phyloP scores from a whole-genome alignment of 2,888 invertebrate species.

The Agrotis puta region DNA sequence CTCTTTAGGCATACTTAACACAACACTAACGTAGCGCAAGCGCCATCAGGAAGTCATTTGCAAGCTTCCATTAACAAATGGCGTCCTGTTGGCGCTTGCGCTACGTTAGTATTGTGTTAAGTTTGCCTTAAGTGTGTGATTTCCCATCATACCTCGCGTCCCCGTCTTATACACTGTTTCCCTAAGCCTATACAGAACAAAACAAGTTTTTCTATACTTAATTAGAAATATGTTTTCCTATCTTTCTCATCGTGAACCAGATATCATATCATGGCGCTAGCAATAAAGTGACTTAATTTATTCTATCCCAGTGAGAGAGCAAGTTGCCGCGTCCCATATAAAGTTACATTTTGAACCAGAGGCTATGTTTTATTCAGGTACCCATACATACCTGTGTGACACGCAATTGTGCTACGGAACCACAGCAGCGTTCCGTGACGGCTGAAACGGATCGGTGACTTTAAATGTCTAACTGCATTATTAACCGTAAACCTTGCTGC shows the following conservation, averaged over 20 bases:
- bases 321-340: slow-evolving; percentile 24
- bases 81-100: too few species aligned
- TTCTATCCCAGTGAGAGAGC: slow-evolving; percentile 27
- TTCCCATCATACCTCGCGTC: too few species aligned
- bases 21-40: too few species aligned
- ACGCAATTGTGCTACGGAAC: slow-evolving; percentile 64
- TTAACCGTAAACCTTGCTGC: slow-evolving; percentile 55
- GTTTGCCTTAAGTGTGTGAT: too few species aligned
- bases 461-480: slow-evolving; percentile 57
- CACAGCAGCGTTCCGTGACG: slow-evolving; percentile 73
- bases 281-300: slow-evolving; percentile 42
- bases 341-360: slow-evolving; percentile 50
- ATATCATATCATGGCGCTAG: slow-evolving; percentile 29
- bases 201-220: slow-evolving; percentile 9
- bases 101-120: too few species aligned
- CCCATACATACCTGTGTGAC: slow-evolving; percentile 33
- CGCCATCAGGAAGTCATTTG: too few species aligned
- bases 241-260: slow-evolving; percentile 39
- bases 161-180: too few species aligned
- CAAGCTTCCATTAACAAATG: too few species aligned
- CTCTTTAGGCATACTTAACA: too few species aligned
- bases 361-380: slow-evolving; percentile 46
- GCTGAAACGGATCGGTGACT: slow-evolving; percentile 73
- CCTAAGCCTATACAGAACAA: not conserved
- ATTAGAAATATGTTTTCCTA: slow-evolving; percentile 37